Percentiles rank a stretch among this genome's conserved stretches.
phyloP scores from a whole-genome alignment of 2,113 vertebrate species.

The Fregetta grallaria region DNA sequence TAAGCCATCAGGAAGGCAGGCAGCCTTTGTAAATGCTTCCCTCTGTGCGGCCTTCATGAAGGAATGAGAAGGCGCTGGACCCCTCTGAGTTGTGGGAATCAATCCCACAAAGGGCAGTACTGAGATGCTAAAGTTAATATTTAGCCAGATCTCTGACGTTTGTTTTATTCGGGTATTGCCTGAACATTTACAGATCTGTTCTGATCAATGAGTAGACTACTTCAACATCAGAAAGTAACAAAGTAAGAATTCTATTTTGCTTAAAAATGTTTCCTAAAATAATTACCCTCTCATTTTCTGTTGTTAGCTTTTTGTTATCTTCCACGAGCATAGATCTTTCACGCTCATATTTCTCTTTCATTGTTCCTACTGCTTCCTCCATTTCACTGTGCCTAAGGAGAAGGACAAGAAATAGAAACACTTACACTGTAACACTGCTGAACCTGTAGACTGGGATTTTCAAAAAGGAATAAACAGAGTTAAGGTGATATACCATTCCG shows the following conservation, averaged over 20 bases:
- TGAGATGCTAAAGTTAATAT: neutral
- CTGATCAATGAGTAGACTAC: neutral
- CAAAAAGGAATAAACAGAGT: neutral
- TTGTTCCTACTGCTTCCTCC: slow-evolving; percentile 82
- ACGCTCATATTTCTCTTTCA: slow-evolving; percentile 88
- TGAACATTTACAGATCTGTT: neutral
- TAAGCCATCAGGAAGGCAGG: neutral
- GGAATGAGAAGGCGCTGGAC: neutral
- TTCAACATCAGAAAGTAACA: neutral
- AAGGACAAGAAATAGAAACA: neutral
- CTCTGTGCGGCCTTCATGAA: neutral
- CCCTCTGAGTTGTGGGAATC: neutral
- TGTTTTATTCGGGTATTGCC: neutral
- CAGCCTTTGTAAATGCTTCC: neutral
- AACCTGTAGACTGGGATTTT: neutral
- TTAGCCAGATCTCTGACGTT: neutral
- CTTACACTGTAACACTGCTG: neutral
- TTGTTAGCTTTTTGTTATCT: slow-evolving; percentile 88
- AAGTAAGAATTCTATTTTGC: neutral
- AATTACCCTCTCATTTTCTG: slow-evolving; percentile 88
- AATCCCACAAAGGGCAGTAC: neutral
- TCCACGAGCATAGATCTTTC: slow-evolving; percentile 85
- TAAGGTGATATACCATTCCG: neutral
- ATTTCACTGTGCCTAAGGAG: slow-evolving; percentile 83
- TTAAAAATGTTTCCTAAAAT: neutral